These are phyloP conservation scores for Cinara cedri DNA, from an alignment of 2,888 invertebrate genomes.

Conservation along the genomic window DNA sequence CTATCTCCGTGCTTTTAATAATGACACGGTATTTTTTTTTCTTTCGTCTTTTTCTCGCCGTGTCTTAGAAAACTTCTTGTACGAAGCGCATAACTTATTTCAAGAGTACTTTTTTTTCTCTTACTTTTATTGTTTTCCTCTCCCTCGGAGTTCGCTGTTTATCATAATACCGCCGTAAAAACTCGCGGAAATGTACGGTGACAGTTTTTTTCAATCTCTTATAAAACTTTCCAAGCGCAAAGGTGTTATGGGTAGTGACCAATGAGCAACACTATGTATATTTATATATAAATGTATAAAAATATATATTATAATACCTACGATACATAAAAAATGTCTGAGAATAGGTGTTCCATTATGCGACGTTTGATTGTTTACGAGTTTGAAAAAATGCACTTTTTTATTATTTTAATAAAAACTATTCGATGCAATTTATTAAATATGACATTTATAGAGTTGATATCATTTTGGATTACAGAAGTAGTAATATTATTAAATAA, in stretches of 20 bases:
- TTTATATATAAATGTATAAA: background rate
- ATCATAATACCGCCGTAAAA: slow-evolving; percentile 51
- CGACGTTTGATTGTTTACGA: slow-evolving; percentile 14
- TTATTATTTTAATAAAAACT: slow-evolving; percentile 30
- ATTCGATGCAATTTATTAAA: background rate
- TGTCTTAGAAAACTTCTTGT: slow-evolving; percentile 41
- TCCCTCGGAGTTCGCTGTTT: slow-evolving; percentile 26
- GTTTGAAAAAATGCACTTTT: slow-evolving; percentile 9
- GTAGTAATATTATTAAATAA: too few relatives aligned
- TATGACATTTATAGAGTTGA: too few relatives aligned
- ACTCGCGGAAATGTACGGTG: slow-evolving; percentile 38
- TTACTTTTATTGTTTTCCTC: slow-evolving; percentile 48
- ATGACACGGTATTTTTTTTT: slow-evolving; percentile 40
- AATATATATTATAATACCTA: too few relatives aligned
- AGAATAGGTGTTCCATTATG: background rate
- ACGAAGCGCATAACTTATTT: slow-evolving; percentile 42
- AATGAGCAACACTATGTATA: slow-evolving; percentile 5
- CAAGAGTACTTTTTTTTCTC: slow-evolving; percentile 34
- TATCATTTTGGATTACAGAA: too few relatives aligned
- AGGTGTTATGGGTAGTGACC: slow-evolving; percentile 45
- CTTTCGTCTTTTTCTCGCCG: slow-evolving; percentile 17
- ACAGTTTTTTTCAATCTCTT: slow-evolving; percentile 51
- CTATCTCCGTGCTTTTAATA: slow-evolving; percentile 39
- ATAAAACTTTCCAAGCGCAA: slow-evolving; percentile 27
- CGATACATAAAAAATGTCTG: background rate